A percentile compares a stretch with the other conserved stretches of the same genome.
These are phyloP conservation scores for Arctopsyche grandis DNA, from an alignment of 1,140 invertebrate species.

Conservation along the genomic window DNA sequence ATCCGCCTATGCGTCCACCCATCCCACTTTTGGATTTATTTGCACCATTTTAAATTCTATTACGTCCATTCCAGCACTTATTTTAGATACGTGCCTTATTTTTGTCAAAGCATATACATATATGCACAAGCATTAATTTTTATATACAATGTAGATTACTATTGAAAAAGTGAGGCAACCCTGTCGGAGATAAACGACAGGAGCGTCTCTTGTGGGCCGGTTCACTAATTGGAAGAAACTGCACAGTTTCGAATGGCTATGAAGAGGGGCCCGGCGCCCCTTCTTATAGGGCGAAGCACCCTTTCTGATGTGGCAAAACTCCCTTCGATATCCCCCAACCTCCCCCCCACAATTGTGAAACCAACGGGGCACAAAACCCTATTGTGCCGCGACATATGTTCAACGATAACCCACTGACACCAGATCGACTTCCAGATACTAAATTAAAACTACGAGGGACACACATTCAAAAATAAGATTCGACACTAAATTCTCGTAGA, in stretches of 20 bases:
- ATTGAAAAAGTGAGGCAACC: neutral
- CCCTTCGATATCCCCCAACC: neutral
- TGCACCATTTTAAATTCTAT: too few relatives aligned
- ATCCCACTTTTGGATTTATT: too few relatives aligned
- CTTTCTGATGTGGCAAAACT: too few relatives aligned
- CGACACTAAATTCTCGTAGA: constrained; percentile 14
- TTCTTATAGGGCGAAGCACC: neutral
- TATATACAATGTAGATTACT: neutral
- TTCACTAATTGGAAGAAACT: constrained; percentile 37
- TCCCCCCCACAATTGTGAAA: constrained; percentile 6
- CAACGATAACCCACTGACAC: constrained; percentile 30
- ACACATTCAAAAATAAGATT: constrained; percentile 8
- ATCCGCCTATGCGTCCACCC: too few relatives aligned
- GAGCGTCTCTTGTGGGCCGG: neutral
- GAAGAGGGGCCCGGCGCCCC: neutral
- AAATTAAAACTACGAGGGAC: neutral
- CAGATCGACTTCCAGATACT: constrained; percentile 44
- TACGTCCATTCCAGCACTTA: too few relatives aligned
- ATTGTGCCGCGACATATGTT: constrained; percentile 40
- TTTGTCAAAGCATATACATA: too few relatives aligned
- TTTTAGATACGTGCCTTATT: too few relatives aligned
- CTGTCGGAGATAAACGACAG: neutral
- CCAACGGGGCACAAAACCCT: constrained; percentile 11
- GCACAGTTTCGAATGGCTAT: neutral
- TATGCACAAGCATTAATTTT: too few relatives aligned